These are phyloP conservation scores for Bos taurus DNA, from an alignment of 2,113 vertebrate species.

Conservation along the genomic window DNA sequence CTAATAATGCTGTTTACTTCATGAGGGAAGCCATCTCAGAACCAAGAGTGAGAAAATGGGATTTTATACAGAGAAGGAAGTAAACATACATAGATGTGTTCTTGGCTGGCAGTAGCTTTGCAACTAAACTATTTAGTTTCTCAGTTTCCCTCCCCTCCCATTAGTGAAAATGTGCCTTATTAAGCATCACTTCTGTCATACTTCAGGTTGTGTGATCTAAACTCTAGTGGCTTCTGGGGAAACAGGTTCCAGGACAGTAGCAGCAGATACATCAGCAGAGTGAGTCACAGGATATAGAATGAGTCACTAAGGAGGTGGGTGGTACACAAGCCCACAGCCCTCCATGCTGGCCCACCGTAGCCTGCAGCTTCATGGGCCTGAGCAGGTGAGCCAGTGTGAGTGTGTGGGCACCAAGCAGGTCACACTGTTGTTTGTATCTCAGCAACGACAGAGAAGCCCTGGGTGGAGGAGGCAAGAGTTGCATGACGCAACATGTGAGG, in stretches of 20 bases:
- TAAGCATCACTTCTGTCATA: not conserved
- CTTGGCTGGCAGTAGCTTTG: not conserved
- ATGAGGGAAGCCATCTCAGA: not conserved
- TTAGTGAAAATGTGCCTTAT: not conserved
- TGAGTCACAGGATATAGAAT: constrained; percentile 18
- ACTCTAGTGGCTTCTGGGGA: not conserved
- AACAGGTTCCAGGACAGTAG: not conserved
- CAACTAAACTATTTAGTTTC: not conserved
- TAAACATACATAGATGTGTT: not conserved
- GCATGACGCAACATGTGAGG: not conserved
- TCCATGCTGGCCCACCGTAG: not conserved
- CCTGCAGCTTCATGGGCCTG: not conserved
- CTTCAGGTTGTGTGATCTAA: not conserved
- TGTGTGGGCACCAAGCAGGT: not conserved
- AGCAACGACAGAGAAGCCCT: not conserved
- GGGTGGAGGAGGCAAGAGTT: not conserved
- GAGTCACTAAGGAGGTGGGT: constrained; percentile 16
- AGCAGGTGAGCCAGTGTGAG: not conserved
- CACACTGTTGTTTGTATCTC: not conserved
- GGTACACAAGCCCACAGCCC: not conserved
- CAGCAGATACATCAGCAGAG: not conserved
- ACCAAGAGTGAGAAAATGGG: not conserved
- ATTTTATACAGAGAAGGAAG: not conserved
- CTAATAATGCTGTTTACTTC: not conserved
- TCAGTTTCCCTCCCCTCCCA: not conserved